Conservation (phyloP, 2,797 vertebrate genomes). For the Denticeps clupeoides region DNA sequence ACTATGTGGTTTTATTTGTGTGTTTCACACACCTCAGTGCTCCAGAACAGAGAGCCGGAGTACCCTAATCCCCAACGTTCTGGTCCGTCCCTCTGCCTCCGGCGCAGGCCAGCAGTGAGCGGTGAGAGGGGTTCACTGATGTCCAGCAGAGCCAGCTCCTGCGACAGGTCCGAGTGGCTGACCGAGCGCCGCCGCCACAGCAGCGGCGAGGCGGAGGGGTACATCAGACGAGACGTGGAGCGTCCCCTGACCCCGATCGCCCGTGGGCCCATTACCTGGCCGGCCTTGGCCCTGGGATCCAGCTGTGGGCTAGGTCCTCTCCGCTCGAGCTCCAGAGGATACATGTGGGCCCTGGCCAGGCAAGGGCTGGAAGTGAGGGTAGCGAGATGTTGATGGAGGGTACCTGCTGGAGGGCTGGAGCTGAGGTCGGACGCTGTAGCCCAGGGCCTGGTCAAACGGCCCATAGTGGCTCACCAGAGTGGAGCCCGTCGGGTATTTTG, state of each 20-base stretch:
- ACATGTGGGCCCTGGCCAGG: constrained; percentile 13
- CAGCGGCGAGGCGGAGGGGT: constrained; percentile 28
- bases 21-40: constrained; percentile 27
- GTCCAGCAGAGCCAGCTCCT: constrained; percentile 59
- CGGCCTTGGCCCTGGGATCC: constrained; percentile 38
- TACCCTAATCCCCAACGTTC: no score
- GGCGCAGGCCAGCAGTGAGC: no score
- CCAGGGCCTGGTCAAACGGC: constrained; percentile 47
- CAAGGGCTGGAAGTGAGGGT: constrained; percentile 39
- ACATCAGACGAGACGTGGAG: constrained; percentile 36
- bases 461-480: constrained; percentile 39
- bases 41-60: constrained; percentile 20
- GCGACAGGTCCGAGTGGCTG: constrained; percentile 66
- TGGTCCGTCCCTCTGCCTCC: constrained; percentile 3
- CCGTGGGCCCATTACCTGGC: no score
- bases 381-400: constrained; percentile 38
- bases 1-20: no score
- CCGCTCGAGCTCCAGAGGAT: constrained; percentile 49
- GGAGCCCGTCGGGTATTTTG: constrained; percentile 59
- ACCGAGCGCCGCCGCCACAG: constrained; percentile 58
- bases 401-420: constrained; percentile 59
- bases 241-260: constrained; percentile 35
- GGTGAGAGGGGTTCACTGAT: constrained; percentile 42
- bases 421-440: constrained; percentile 27
- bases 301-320: constrained; percentile 44